Percentiles rank a stretch among this genome's conserved stretches.
Conservation (phyloP, 2,113 vertebrate species). For the Neotoma lepida region DNA sequence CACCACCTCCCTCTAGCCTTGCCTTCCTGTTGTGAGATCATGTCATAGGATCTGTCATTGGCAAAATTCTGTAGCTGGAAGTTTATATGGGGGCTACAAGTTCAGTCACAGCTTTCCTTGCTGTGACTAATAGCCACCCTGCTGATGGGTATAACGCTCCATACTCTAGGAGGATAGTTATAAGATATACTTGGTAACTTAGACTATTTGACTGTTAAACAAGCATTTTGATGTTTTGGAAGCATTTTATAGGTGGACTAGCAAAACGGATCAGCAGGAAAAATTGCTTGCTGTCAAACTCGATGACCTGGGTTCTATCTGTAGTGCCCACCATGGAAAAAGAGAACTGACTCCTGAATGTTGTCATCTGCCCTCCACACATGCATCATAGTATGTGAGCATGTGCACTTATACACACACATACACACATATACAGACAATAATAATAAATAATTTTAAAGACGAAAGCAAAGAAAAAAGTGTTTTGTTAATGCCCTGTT, state of each 20-base stretch:
- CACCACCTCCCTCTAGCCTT: constrained; percentile 64
- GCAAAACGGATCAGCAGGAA: not conserved
- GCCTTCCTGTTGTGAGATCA: constrained; percentile 76
- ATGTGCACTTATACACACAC: not conserved
- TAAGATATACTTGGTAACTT: not conserved
- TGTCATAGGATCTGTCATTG: constrained; percentile 60
- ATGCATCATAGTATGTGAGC: not conserved
- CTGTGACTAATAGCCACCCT: not conserved
- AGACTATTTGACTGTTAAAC: not conserved
- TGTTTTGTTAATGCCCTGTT: not conserved
- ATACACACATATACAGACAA: no score
- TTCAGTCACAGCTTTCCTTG: constrained; percentile 36
- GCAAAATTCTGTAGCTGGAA: constrained; percentile 58
- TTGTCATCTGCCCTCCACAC: not conserved
- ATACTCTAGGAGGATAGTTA: not conserved
- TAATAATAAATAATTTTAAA: not conserved
- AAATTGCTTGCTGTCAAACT: not conserved
- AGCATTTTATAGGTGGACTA: not conserved
- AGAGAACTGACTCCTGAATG: not conserved
- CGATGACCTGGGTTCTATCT: not conserved
- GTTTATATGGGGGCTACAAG: not conserved
- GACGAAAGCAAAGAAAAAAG: not conserved
- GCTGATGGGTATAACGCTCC: not conserved
- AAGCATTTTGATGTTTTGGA: constrained; percentile 35
- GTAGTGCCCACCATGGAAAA: not conserved